Base-by-base conservation (phyloP, 2,888 invertebrate genomes). In the Congeria kusceri region DNA sequence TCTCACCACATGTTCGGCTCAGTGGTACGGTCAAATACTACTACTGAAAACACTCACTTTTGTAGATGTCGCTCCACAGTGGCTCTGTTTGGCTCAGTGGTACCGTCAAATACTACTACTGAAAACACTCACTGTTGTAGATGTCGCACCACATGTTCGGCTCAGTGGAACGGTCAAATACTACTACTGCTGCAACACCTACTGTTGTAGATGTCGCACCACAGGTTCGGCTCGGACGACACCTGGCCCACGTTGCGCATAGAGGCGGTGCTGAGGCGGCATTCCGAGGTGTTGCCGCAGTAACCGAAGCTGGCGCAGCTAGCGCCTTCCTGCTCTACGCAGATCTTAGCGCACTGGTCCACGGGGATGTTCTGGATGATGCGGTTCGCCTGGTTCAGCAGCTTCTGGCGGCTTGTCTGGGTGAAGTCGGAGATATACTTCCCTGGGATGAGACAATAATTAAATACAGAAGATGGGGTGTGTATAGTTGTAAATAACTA, bases 251-350 rank as follows among this genome's bases (percentile, higher is more conserved):
- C 76, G 29, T 81, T 83, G 15, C 79, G 82, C 72, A 88, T 80
- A 20, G 84, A 75, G 4, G 80, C 78, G 1, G 86, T 84, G n/a
- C 83, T 88, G 7, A 89, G 84, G 23, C 89, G 66, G 63, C 90
- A 90, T 68, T 86, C 81, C 3, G 87, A 86, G n/a, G 71, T 61
- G 71, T 87, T 87, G 32, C 87, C 87, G 77, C 90, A 90, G 77
- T 90, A 90, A 74, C 86, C 86, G 62, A 90, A 90, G 63, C 86
- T 87, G 25, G 86, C 85, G 70, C 90, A 90, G 29, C 80, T 77
- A 25, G 84, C 77, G 4, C 79, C 62, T 63, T 86, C 85, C 62
- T 85, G 82, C 18, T 89, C 74, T 0, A 87, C 88, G 76, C 90
- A 90, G n/a, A 87, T 58, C 66, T 88, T 87, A 11, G 90, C 89